phyloP scores from a whole-genome alignment of 2,888 invertebrate genomes.

The Tiliacea aurago region DNA sequence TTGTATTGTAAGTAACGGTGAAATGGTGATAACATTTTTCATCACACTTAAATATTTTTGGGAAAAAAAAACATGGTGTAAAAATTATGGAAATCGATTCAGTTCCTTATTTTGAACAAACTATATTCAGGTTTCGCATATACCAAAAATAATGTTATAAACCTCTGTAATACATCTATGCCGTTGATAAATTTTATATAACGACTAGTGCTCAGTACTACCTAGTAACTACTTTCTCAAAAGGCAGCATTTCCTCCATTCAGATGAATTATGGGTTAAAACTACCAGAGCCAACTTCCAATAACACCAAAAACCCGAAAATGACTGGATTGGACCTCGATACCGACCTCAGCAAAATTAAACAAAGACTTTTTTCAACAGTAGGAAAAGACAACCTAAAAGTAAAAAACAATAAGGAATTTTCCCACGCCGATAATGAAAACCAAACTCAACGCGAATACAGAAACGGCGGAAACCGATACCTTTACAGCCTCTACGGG shows the following conservation, averaged over 20 bases:
- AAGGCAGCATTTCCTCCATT: neutral
- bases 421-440: conserved; percentile 25
- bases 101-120: too few species aligned
- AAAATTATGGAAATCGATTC: too few species aligned
- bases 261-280: neutral
- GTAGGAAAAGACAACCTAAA: neutral
- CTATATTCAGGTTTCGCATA: too few species aligned
- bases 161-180: too few species aligned
- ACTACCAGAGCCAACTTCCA: neutral
- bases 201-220: too few species aligned
- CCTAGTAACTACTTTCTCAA: too few species aligned
- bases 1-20: too few species aligned
- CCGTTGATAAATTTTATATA: too few species aligned
- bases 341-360: neutral
- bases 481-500: conserved; percentile 6
- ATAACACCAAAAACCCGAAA: neutral
- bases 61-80: too few species aligned
- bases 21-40: too few species aligned
- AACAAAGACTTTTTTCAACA: neutral
- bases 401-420: conserved; percentile 6
- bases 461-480: conserved; percentile 9
- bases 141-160: too few species aligned
- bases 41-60: too few species aligned
- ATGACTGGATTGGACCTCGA: neutral
- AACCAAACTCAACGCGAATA: conserved; percentile 24